Conservation (phyloP, 64 coral and sea anemone species). For the Montipora efflorescens region DNA sequence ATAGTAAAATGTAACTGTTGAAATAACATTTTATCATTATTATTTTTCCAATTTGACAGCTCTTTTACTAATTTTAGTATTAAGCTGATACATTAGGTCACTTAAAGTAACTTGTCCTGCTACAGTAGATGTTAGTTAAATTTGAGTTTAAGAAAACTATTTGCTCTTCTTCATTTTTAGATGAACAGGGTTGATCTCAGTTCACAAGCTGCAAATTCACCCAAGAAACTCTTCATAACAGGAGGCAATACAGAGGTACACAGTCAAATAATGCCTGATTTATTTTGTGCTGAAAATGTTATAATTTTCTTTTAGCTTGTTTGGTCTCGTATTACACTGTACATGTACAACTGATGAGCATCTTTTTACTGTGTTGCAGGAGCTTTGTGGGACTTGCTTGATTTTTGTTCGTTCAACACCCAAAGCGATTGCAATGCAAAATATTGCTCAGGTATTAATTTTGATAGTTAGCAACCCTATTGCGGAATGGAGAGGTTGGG, state of each 20-base stretch:
- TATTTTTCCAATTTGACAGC: not conserved
- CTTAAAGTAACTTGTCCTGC: no score
- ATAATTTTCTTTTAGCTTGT: not conserved
- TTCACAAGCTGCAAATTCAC: constrained; percentile 91
- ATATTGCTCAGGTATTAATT: constrained; percentile 86
- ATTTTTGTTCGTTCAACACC: constrained; percentile 77
- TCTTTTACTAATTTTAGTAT: not conserved
- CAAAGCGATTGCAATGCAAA: constrained; percentile 79
- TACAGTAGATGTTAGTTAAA: no score
- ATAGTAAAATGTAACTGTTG: not conserved
- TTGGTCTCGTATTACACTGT: not conserved
- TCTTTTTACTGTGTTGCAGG: constrained; percentile 43
- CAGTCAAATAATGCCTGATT: not conserved
- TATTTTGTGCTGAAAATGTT: not conserved
- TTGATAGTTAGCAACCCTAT: not conserved
- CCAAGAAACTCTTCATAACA: constrained; percentile 92
- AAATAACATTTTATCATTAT: not conserved
- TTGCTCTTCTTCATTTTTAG: not conserved
- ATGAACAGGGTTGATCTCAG: constrained; percentile 87
- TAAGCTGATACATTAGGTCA: no score
- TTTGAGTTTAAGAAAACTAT: not conserved
- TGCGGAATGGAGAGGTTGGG: no score
- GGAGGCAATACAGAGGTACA: constrained; percentile 85
- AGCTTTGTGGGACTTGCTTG: constrained; percentile 78
- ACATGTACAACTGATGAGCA: no score